Percentiles rank a stretch among this genome's conserved stretches.
Conservation (phyloP, 1,140 invertebrate genomes). For the Bursaphelenchus mucronatus region DNA sequence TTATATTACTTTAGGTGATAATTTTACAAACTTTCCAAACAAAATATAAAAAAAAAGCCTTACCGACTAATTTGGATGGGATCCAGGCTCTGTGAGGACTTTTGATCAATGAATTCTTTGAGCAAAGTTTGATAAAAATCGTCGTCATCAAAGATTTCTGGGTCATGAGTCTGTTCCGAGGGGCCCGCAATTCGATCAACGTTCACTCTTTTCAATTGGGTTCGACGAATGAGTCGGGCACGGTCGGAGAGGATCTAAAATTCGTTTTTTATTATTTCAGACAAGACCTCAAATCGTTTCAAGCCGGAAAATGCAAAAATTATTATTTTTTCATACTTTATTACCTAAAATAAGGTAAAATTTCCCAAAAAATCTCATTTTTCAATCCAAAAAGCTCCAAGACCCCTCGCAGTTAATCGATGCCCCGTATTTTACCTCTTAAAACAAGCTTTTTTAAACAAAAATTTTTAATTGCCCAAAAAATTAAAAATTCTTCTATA, state of each 20-base stretch:
- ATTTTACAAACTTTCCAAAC: no score
- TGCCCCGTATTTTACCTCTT: background rate
- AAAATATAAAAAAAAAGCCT: conserved; percentile 50
- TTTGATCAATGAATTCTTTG: conserved; percentile 83
- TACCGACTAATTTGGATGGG: conserved; percentile 66
- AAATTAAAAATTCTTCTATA: background rate
- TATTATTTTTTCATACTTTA: no score
- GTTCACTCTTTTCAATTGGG: conserved; percentile 38
- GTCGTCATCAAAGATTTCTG: conserved; percentile 88
- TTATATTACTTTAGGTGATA: no score
- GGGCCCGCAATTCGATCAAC: conserved; percentile 30
- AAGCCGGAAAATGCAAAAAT: no score
- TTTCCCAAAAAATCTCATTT: no score
- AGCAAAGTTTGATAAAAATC: conserved; percentile 92
- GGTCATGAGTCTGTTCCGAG: conserved; percentile 62
- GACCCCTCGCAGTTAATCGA: no score
- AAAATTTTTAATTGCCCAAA: conserved; percentile 9
- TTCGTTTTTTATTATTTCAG: background rate
- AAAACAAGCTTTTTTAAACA: background rate
- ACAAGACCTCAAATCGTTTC: background rate
- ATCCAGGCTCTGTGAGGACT: conserved; percentile 76
- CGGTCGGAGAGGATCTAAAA: conserved; percentile 40
- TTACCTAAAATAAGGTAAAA: no score
- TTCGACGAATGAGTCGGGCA: conserved; percentile 33
- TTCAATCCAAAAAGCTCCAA: no score